Conservation (phyloP, 1,140 invertebrate genomes). For the Drosophila nasuta region DNA sequence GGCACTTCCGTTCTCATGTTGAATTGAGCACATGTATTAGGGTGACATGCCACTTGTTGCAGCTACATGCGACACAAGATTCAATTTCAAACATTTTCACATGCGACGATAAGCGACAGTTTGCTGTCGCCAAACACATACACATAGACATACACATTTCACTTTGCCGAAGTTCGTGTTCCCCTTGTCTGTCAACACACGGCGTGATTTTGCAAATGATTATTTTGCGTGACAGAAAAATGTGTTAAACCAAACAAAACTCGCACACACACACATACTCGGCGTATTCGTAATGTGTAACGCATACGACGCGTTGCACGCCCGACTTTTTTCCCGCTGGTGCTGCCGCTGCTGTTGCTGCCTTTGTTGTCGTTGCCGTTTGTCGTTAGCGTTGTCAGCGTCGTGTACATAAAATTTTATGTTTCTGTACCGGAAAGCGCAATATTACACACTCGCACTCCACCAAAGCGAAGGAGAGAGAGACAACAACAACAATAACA, state of each 20-base stretch:
- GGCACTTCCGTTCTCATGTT: conserved; percentile 27
- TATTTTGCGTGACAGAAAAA: conserved; percentile 82
- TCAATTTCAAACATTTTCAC: conserved; percentile 59
- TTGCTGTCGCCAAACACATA: conserved; percentile 41
- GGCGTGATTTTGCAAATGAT: conserved; percentile 80
- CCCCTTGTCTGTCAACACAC: conserved; percentile 55
- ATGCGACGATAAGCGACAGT: conserved; percentile 54
- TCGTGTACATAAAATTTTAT: conserved; percentile 81
- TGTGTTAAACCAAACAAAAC: conserved; percentile 64
- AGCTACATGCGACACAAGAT: conserved; percentile 33
- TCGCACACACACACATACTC: conserved; percentile 1
- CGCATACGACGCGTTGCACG: conserved; percentile 78
- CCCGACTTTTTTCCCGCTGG: conserved; percentile 39
- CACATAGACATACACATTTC: conserved; percentile 11
- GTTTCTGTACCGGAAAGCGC: conserved; percentile 79
- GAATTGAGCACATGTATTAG: conserved; percentile 15
- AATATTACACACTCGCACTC: conserved; percentile 59
- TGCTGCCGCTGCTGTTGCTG: conserved; percentile 11
- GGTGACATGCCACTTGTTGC: conserved; percentile 3
- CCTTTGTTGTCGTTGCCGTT: conserved; percentile 42
- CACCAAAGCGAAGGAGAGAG: not conserved
- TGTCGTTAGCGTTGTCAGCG: conserved; percentile 61
- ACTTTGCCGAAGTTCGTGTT: not conserved
- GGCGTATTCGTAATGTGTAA: conserved; percentile 69
- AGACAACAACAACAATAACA: conserved; percentile 52